phyloP scores from a whole-genome alignment of 37 sponge, comb jelly and placozoan genomes.

The Beroe ovata region DNA sequence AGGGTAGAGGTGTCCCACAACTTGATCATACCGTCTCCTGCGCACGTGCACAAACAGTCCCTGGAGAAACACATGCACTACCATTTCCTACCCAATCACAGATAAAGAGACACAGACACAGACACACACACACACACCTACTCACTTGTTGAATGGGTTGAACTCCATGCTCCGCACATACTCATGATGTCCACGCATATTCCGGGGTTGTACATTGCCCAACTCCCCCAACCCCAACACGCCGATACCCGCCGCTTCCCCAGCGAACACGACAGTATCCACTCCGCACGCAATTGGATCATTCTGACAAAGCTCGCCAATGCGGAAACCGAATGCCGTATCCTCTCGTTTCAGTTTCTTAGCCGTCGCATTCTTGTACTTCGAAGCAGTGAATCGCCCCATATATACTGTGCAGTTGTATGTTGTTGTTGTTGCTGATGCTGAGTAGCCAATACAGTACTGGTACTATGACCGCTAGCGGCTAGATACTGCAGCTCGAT shows the following conservation, averaged over 20 bases:
- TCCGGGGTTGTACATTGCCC: slow-evolving; percentile 6
- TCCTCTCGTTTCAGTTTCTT: slow-evolving; percentile 28
- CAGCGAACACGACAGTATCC: slow-evolving; percentile 8
- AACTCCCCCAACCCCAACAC: slow-evolving; percentile 35
- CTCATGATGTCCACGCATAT: slow-evolving; percentile 6
- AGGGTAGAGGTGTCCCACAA: slow-evolving; percentile 11
- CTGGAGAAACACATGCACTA: neutral
- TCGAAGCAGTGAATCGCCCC: slow-evolving; percentile 44
- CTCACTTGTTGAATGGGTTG: neutral
- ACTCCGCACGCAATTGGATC: slow-evolving; percentile 62
- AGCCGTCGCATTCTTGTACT: slow-evolving; percentile 42
- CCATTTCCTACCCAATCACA: neutral
- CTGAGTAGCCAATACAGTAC: too few relatives aligned
- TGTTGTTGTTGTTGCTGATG: too few relatives aligned
- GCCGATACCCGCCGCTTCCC: slow-evolving; percentile 3
- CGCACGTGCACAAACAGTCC: slow-evolving; percentile 50
- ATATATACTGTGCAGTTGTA: too few relatives aligned
- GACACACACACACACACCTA: neutral
- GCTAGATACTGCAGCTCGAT: too few relatives aligned
- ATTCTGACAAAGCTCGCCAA: slow-evolving; percentile 55
- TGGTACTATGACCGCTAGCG: too few relatives aligned
- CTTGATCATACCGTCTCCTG: slow-evolving; percentile 45
- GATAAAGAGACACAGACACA: neutral
- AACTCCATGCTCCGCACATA: neutral
- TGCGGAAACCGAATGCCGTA: neutral